These are phyloP conservation scores for Spilogale gracilis DNA, from an alignment of 2,113 vertebrate genomes.

Conservation along the genomic window DNA sequence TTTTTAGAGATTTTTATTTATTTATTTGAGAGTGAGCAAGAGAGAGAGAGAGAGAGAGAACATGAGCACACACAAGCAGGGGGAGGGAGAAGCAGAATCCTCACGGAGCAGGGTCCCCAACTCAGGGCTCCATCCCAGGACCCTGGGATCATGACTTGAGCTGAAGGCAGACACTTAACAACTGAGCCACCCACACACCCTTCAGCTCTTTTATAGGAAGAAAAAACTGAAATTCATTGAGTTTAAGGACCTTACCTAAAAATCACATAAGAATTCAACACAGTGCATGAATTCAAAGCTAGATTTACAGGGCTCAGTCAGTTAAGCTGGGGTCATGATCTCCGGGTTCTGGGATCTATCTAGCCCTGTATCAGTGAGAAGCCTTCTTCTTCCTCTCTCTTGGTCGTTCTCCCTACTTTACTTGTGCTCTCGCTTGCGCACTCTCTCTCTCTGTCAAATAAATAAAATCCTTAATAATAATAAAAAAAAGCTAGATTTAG, in stretches of 20 bases:
- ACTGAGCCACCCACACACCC: neutral
- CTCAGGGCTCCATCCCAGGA: too few species aligned
- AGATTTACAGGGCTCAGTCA: neutral
- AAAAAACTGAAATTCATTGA: neutral
- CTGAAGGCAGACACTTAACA: neutral
- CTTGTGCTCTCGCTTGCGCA: neutral
- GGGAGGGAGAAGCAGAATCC: too few species aligned
- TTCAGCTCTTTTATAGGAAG: neutral
- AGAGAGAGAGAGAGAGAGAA: neutral
- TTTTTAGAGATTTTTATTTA: neutral
- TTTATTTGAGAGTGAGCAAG: neutral
- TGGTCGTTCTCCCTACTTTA: neutral
- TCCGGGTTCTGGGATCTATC: neutral
- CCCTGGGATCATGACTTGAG: neutral
- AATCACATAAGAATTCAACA: neutral
- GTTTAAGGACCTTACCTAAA: constrained; percentile 3
- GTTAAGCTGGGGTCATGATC: neutral
- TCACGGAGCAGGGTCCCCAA: too few species aligned
- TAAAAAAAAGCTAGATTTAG: neutral
- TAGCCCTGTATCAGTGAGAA: neutral
- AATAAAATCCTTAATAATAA: neutral
- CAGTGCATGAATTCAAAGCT: neutral
- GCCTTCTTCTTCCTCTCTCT: neutral
- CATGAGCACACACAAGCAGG: neutral
- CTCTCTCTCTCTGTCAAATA: neutral